phyloP scores from a whole-genome alignment of 2,113 vertebrate genomes.

The Bolborhynchus lineola region DNA sequence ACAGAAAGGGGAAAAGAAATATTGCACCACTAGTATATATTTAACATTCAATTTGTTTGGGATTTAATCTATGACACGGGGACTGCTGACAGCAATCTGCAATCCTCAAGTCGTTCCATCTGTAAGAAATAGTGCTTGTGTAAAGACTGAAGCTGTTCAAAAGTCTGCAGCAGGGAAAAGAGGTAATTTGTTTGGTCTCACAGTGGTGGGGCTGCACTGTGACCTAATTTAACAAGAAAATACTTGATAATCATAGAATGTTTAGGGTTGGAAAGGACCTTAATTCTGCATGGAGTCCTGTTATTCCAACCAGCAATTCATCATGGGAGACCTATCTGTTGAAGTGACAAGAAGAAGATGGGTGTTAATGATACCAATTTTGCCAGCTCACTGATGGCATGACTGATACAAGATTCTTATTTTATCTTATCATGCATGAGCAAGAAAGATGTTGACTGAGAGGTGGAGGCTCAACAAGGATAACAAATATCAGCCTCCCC shows the following conservation, averaged over 20 bases:
- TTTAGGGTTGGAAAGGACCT: neutral
- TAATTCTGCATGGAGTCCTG: slow-evolving; percentile 42
- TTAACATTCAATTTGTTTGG: neutral
- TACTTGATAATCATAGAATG: neutral
- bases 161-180: slow-evolving; percentile 10
- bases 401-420: slow-evolving; percentile 25
- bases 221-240: neutral
- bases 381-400: neutral
- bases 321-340: slow-evolving; percentile 18
- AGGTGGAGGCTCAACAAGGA: neutral
- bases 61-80: neutral
- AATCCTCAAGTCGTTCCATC: neutral
- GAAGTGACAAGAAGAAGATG: slow-evolving; percentile 42
- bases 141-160: neutral
- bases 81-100: neutral
- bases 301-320: neutral
- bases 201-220: neutral
- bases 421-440: neutral
- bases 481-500: neutral
- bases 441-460: slow-evolving; percentile 41
- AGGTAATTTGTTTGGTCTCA: slow-evolving; percentile 29
- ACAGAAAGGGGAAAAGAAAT: neutral
- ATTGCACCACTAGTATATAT: neutral
- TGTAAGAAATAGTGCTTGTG: neutral
- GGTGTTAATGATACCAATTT: slow-evolving; percentile 25